Percentiles rank a stretch among this genome's conserved stretches.
These are phyloP conservation scores for Diorhabda carinulata DNA, from an alignment of 1,140 invertebrate genomes.

Conservation along the genomic window DNA sequence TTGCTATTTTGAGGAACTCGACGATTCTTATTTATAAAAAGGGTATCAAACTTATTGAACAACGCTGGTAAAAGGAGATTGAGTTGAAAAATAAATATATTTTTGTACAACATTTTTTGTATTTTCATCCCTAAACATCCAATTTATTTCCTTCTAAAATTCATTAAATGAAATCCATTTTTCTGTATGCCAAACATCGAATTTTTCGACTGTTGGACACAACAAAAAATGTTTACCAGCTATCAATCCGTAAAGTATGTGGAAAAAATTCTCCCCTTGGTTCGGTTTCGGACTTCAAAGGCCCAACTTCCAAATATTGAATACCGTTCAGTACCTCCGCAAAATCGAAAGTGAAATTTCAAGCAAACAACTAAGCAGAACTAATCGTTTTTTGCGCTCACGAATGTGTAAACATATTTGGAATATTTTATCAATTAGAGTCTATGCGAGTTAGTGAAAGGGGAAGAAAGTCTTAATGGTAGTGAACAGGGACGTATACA, in stretches of 20 bases:
- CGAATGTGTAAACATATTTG: conserved; percentile 33
- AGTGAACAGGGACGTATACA: conserved; percentile 11
- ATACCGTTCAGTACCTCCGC: conserved; percentile 7
- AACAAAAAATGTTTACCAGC: neutral
- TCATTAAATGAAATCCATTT: neutral
- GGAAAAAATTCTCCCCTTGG: neutral
- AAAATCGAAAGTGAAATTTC: conserved; percentile 21
- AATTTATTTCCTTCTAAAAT: neutral
- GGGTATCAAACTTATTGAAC: no score
- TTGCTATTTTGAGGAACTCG: no score
- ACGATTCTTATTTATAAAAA: no score
- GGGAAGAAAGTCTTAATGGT: conserved; percentile 25
- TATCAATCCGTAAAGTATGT: neutral
- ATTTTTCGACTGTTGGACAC: no score
- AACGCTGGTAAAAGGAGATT: no score
- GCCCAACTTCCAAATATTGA: conserved; percentile 1
- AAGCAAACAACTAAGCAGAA: conserved; percentile 22
- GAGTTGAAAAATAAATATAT: neutral
- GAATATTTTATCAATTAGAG: conserved; percentile 40
- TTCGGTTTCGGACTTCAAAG: neutral
- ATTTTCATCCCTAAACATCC: neutral
- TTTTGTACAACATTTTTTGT: neutral
- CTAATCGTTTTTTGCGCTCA: conserved; percentile 24
- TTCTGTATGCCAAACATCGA: neutral
- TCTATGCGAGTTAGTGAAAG: conserved; percentile 19